Conservation (phyloP, 2,888 invertebrate species). For the Deilephila elpenor region DNA sequence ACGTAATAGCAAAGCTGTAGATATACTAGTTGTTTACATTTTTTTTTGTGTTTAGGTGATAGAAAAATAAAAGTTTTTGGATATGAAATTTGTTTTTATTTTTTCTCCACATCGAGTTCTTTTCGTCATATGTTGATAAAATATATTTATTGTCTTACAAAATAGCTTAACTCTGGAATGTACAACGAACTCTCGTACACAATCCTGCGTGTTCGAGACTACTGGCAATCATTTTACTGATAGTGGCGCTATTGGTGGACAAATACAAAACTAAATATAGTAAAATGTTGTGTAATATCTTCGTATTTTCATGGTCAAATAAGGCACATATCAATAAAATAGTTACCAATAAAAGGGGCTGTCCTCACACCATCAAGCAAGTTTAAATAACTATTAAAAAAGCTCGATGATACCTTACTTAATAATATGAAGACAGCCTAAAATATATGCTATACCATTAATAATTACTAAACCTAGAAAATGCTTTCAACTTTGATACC, state of each 20-base stretch:
- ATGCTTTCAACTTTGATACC: slow-evolving; percentile 30
- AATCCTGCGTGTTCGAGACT: background rate
- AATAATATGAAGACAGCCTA: background rate
- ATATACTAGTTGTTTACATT: too few species aligned
- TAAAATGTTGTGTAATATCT: too few species aligned
- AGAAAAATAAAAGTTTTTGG: background rate
- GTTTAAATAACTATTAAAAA: slow-evolving; percentile 20
- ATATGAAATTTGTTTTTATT: slow-evolving; percentile 17
- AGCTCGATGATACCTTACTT: slow-evolving; percentile 26
- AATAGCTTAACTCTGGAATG: slow-evolving; percentile 39
- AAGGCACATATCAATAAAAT: slow-evolving; percentile 1
- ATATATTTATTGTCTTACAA: slow-evolving; percentile 40
- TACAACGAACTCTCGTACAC: slow-evolving; percentile 27
- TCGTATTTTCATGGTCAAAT: background rate
- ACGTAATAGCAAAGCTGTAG: too few species aligned
- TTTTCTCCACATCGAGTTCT: slow-evolving; percentile 17
- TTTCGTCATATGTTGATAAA: slow-evolving; percentile 36
- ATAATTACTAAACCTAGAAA: slow-evolving; percentile 23
- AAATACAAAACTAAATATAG: background rate
- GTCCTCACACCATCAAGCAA: slow-evolving; percentile 19
- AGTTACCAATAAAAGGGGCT: slow-evolving; percentile 8
- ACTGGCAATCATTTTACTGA: slow-evolving; percentile 16
- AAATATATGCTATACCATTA: slow-evolving; percentile 2
- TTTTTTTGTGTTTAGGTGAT: too few species aligned
- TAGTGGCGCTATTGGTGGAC: background rate